Base-by-base conservation (phyloP, 2,888 invertebrate species). In the Apamea anceps region DNA sequence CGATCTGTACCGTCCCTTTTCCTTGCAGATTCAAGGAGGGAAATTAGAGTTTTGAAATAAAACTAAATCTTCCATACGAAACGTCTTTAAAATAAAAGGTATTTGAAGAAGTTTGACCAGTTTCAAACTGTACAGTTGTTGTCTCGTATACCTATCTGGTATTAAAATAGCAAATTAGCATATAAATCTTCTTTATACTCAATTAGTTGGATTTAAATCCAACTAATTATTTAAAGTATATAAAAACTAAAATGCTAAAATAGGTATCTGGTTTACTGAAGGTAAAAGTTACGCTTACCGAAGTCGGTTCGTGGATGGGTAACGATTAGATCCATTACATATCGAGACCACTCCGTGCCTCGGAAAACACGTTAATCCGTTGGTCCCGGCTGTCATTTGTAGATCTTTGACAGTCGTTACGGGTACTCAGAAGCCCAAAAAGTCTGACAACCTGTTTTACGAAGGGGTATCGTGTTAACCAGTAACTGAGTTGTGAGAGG, bases 111-210 rank as follows among this genome's bases (percentile, higher is more conserved):
- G 81, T 73, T 79, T 66, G 48, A 65, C 37, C 45, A 45, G 7
- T 76, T 18, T 8, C 12, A 8, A 63, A 7, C 12, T 62, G 60
- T 45, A 80, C n/a, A 25, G 45, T 48, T 57, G 15, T 73, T n/a
- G 13, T 15, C 15, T 48, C 18, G 18, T 37, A 66, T 79, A 48
- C 37, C 48, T 28, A 51, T 42, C 37, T 70, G 37, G 15, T 28
- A 71, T 62, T 42, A 71, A 57, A 80, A 73, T 57, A 25, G 37
- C n/a, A 57, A 81, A 80, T 37, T 66, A 60, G 37, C 37, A 25
- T 60, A 15, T 18, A 0, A 48, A 66, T 51, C 48, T 21, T 0
- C 0, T n/a, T 57, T 67, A 48, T 51, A n/a, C 32, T 32, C 32
- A 32, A 32, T 32, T 32, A 32, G 32, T 32, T 32, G 32, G 32